Percentiles rank a stretch among this genome's conserved stretches.
Conservation (phyloP, 2,113 vertebrate genomes). For the Grus americana region DNA sequence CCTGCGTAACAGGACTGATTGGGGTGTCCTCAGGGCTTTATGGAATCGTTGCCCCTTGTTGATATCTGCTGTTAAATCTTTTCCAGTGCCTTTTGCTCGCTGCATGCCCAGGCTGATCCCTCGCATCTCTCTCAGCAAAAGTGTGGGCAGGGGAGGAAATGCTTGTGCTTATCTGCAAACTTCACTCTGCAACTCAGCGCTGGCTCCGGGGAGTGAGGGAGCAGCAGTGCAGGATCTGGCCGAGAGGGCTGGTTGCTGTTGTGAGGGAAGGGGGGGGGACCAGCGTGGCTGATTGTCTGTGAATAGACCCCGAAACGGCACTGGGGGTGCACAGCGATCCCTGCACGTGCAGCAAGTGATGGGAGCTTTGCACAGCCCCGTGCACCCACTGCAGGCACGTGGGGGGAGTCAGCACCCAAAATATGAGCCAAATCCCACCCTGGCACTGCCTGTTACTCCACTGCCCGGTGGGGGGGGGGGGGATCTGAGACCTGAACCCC, state of each 20-base stretch:
- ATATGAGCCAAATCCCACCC: fast-evolving
- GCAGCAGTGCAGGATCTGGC: background rate
- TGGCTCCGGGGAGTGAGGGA: fast-evolving
- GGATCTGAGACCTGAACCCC: background rate
- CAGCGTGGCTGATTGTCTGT: too few relatives aligned
- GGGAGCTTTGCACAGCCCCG: background rate
- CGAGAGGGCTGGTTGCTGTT: background rate
- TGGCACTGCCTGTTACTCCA: background rate
- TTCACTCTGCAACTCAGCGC: background rate
- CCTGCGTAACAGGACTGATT: fast-evolving
- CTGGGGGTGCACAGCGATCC: fast-evolving
- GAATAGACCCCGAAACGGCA: background rate
- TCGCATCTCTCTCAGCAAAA: background rate
- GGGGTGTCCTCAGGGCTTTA: background rate
- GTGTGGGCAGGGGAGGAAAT: background rate
- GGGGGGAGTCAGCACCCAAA: background rate
- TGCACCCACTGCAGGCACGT: fast-evolving
- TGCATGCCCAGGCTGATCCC: background rate
- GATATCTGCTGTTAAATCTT: background rate
- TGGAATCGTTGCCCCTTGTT: background rate
- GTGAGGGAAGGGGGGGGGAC: too few relatives aligned
- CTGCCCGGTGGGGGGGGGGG: background rate
- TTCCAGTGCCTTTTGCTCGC: fast-evolving
- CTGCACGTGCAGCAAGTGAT: fast-evolving
- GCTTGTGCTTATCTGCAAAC: background rate